Conservation (phyloP, 2,113 vertebrate genomes). For the Vicugna pacos region DNA sequence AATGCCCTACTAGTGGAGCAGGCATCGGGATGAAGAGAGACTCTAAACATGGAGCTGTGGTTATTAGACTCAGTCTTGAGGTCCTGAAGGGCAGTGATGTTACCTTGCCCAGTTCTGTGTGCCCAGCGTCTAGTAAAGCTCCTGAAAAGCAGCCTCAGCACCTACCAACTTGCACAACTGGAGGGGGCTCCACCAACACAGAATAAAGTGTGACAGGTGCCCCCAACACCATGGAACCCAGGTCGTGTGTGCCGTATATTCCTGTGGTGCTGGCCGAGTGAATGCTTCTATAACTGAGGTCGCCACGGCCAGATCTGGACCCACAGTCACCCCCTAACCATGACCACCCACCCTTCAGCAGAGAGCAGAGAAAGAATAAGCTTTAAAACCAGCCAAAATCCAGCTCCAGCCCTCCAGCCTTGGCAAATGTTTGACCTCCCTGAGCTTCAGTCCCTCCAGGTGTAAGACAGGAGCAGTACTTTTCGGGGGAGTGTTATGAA, state of each 20-base stretch:
- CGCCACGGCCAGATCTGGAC: not conserved
- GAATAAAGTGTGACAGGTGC: not conserved
- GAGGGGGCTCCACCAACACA: not conserved
- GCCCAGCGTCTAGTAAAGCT: not conserved
- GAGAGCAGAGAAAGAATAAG: not conserved
- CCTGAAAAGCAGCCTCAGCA: not conserved
- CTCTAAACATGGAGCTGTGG: not conserved
- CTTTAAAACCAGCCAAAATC: not conserved
- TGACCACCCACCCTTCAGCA: not conserved
- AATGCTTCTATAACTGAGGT: not conserved
- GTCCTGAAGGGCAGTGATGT: not conserved
- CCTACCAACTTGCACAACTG: not conserved
- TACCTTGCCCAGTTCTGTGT: not conserved
- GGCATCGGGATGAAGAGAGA: too few species aligned
- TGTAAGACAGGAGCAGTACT: not conserved
- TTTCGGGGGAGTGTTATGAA: not conserved
- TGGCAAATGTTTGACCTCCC: not conserved
- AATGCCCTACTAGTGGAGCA: not conserved
- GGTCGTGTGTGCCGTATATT: accelerated
- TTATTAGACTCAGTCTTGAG: not conserved
- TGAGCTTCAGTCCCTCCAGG: conserved; percentile 5
- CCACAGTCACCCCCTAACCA: not conserved
- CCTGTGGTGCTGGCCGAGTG: too few species aligned
- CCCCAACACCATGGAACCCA: not conserved
- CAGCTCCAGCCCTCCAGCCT: not conserved